phyloP scores from a whole-genome alignment of 2,113 vertebrate species.

The Syrmaticus mikado region DNA sequence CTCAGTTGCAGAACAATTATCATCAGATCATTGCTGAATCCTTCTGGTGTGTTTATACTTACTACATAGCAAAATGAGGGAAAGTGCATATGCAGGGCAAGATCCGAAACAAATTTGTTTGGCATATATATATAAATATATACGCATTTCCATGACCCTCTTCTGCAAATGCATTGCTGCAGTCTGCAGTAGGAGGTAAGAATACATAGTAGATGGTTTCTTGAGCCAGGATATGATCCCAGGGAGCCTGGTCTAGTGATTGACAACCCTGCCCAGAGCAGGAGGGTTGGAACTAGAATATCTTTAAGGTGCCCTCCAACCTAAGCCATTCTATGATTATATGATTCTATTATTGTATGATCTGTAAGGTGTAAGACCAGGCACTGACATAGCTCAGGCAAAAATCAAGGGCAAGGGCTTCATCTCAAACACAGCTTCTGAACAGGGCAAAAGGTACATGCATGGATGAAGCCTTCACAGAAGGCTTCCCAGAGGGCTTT shows the following conservation, averaged over 20 bases:
- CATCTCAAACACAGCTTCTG: background rate
- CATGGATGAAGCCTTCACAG: fast-evolving
- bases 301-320: too few species aligned
- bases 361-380: background rate
- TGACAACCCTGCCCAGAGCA: too few species aligned
- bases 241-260: too few species aligned
- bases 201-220: background rate
- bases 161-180: background rate
- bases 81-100: background rate
- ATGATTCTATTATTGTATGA: too few species aligned
- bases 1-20: background rate
- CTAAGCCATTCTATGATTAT: too few species aligned
- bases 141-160: background rate
- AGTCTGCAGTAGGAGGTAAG: background rate
- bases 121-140: background rate
- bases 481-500: background rate
- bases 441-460: background rate
- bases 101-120: background rate
- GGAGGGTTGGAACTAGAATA: too few species aligned
- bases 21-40: background rate
- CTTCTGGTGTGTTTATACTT: background rate
- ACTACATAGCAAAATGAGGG: background rate
- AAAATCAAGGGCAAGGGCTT: background rate
- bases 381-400: background rate
- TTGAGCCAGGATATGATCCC: background rate